phyloP scores from a whole-genome alignment of 2,797 vertebrate genomes.

The Clarias pachynema region DNA sequence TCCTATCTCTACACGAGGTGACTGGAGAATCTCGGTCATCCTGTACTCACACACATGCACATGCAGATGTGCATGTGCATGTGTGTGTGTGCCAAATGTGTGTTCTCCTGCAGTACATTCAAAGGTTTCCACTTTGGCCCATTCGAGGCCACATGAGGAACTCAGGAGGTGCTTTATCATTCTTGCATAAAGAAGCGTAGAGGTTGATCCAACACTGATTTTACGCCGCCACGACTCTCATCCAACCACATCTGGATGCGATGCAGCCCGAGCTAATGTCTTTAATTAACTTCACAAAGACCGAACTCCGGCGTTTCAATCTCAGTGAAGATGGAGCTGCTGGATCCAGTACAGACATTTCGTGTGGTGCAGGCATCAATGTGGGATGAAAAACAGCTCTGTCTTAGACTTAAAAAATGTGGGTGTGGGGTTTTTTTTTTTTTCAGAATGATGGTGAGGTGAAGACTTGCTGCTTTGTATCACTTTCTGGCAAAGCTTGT shows the following conservation, averaged over 20 bases:
- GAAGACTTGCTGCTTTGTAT: neutral
- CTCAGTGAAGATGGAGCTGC: neutral
- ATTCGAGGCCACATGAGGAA: neutral
- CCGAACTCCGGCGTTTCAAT: neutral
- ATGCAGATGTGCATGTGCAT: neutral
- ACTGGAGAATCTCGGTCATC: neutral
- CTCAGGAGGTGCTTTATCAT: conserved; percentile 33
- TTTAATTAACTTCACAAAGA: conserved; percentile 36
- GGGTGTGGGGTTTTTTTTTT: neutral
- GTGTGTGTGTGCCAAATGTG: neutral
- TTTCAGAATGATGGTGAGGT: neutral
- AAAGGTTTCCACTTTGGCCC: neutral
- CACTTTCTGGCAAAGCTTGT: neutral
- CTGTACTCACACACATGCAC: neutral
- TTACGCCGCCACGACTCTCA: neutral
- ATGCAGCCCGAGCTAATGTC: conserved; percentile 14
- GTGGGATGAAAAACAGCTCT: neutral
- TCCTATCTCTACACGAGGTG: neutral
- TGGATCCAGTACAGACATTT: neutral
- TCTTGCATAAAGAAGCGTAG: neutral
- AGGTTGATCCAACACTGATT: conserved; percentile 15
- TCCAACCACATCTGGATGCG: conserved; percentile 5
- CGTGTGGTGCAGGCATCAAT: neutral
- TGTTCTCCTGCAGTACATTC: neutral
- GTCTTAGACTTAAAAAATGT: neutral